Percentiles rank a stretch among this genome's conserved stretches.
Conservation (phyloP, 2,797 vertebrate species). For the Carcharodon carcharias region DNA sequence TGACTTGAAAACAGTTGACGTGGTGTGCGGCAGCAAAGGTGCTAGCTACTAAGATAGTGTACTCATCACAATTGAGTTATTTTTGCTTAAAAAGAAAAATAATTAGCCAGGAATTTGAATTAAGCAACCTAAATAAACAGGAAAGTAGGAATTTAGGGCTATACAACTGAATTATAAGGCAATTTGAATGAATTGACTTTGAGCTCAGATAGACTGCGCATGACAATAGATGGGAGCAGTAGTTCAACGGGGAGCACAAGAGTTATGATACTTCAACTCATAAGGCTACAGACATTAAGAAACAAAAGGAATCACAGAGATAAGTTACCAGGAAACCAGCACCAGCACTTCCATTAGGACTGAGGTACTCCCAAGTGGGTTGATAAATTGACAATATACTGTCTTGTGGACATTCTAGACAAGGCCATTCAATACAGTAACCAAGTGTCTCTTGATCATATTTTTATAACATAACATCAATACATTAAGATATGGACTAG, state of each 20-base stretch:
- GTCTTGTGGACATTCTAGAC: no score
- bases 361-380: no score
- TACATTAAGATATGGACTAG: no score
- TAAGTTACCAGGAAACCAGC: no score
- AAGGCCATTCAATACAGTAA: no score
- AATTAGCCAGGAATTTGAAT: not conserved
- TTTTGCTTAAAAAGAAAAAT: not conserved
- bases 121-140: not conserved
- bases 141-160: not conserved
- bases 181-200: not conserved
- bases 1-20: not conserved
- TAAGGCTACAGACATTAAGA: no score
- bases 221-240: not conserved
- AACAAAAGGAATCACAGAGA: no score
- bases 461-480: no score
- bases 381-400: no score
- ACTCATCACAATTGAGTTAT: not conserved
- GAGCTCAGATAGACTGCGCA: not conserved
- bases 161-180: not conserved
- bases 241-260: not conserved
- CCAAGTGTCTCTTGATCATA: no score
- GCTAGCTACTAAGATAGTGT: not conserved
- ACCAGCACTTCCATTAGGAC: no score
- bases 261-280: not conserved
- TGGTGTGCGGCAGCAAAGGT: not conserved